Percentiles rank a stretch among this genome's conserved stretches.
Conservation (phyloP, 2,113 vertebrate genomes). For the Platycercus adscitus region DNA sequence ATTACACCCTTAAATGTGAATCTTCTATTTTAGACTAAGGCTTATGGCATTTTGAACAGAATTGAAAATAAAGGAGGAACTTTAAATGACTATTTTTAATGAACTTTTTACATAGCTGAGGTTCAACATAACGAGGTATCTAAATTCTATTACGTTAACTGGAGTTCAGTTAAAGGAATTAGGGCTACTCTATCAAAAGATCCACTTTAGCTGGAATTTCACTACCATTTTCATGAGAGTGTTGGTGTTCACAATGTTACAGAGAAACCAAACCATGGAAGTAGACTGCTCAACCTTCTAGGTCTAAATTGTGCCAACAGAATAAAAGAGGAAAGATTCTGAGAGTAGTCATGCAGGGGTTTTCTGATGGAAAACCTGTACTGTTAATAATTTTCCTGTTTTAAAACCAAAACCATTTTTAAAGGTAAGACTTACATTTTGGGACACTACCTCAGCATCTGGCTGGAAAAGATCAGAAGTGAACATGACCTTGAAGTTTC, state of each 20-base stretch:
- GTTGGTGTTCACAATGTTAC: not conserved
- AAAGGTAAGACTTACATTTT: conserved; percentile 50
- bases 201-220: not conserved
- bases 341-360: not conserved
- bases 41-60: not conserved
- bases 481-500: conserved; percentile 49
- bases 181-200: not conserved
- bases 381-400: not conserved
- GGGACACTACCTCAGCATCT: conserved; percentile 58
- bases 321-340: not conserved
- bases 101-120: not conserved
- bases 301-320: not conserved
- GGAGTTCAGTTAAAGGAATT: not conserved
- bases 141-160: not conserved
- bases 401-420: conserved; percentile 3
- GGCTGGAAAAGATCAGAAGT: conserved; percentile 56
- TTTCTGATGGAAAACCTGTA: not conserved
- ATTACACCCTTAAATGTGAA: not conserved
- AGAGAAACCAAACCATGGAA: not conserved
- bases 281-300: not conserved
- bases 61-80: not conserved
- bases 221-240: not conserved
- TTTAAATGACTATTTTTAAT: not conserved
- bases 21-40: not conserved
- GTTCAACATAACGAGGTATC: not conserved